Conservation (phyloP, 2,113 vertebrate genomes). For the rabbit (Oryctolagus cuniculus) region mOryCun1.1 NC_091441.1:58783501-58784000, state of each 20-base stretch:
- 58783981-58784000: too few relatives aligned
- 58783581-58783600: too few relatives aligned
- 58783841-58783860: not conserved
- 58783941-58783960: not conserved
- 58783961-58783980: too few relatives aligned
- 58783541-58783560: not conserved
- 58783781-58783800: not conserved
- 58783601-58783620: too few relatives aligned
- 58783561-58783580: not conserved
- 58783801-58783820: not conserved
- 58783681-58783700: too few relatives aligned
- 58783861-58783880: conserved; percentile 6
- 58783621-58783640: too few relatives aligned
- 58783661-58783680: too few relatives aligned
- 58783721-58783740: too few relatives aligned
- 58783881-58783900: not conserved
- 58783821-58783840: not conserved
- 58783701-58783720: too few relatives aligned
- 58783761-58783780: too few relatives aligned
- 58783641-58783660: too few relatives aligned
- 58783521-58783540: not conserved
- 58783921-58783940: not conserved
- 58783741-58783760: too few relatives aligned
- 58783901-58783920: not conserved
- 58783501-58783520: not conserved